These are phyloP conservation scores for Leptopterna dolabrata DNA, from an alignment of 2,888 invertebrate genomes.

Conservation along the genomic window DNA sequence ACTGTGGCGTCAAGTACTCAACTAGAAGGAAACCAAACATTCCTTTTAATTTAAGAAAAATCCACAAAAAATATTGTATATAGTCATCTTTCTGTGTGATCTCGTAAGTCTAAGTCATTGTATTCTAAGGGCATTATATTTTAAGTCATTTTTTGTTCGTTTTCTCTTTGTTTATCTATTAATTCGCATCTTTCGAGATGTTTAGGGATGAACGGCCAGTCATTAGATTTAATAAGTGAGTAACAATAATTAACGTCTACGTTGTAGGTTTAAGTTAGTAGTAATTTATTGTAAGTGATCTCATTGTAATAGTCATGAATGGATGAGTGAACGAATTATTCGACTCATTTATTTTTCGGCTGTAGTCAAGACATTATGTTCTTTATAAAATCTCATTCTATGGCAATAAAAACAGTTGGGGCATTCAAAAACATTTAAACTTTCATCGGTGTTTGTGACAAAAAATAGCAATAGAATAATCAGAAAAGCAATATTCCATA, in stretches of 20 bases:
- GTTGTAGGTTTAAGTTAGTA: neutral
- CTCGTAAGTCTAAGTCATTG: conserved; percentile 56
- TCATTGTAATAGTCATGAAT: neutral
- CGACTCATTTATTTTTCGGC: neutral
- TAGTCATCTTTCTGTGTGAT: conserved; percentile 56
- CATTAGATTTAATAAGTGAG: conserved; percentile 36
- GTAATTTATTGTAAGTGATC: neutral
- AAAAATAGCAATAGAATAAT: neutral
- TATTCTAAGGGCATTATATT: conserved; percentile 26
- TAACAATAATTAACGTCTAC: conserved; percentile 41
- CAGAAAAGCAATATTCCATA: conserved; percentile 45
- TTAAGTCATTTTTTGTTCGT: neutral
- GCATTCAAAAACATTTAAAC: conserved; percentile 49
- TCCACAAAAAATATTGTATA: conserved; percentile 55
- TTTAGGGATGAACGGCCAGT: conserved; percentile 46
- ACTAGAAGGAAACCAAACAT: neutral
- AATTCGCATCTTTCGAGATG: conserved; percentile 28
- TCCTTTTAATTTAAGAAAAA: conserved; percentile 15
- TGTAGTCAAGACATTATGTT: neutral
- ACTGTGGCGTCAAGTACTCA: conserved; percentile 49
- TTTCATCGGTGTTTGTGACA: neutral
- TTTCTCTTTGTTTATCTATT: conserved; percentile 24
- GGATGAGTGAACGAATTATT: neutral
- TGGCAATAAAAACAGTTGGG: conserved; percentile 58
- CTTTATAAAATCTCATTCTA: conserved; percentile 44